These are phyloP conservation scores for Chionodraco myersi DNA, from an alignment of 2,113 vertebrate genomes.

Conservation along the genomic window DNA sequence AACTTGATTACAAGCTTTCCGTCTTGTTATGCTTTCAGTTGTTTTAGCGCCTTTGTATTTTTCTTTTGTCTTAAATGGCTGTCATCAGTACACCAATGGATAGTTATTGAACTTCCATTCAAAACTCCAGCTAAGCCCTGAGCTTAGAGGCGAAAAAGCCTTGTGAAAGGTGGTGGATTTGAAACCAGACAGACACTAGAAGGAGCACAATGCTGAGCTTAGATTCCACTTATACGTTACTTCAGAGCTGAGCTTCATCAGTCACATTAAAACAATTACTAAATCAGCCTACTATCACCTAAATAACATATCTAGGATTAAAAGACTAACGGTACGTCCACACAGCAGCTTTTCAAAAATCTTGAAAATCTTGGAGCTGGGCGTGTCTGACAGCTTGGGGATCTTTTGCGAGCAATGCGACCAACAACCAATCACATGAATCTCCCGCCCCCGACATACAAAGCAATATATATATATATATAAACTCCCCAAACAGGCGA, in stretches of 20 bases:
- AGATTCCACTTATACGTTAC: background rate
- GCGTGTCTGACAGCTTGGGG: no score
- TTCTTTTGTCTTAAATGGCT: slow-evolving; percentile 37
- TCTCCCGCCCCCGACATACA: no score
- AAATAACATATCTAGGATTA: no score
- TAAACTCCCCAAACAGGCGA: no score
- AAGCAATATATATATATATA: no score
- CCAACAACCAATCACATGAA: no score
- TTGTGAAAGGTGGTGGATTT: slow-evolving; percentile 24
- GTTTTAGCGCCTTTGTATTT: slow-evolving; percentile 23
- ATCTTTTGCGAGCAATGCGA: no score
- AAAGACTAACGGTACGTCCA: no score
- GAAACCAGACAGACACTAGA: background rate
- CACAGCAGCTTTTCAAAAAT: no score
- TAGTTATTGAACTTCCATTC: slow-evolving; percentile 20
- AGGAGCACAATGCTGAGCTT: background rate
- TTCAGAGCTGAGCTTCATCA: background rate
- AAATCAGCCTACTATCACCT: no score
- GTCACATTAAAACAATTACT: no score
- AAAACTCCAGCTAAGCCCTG: slow-evolving; percentile 29
- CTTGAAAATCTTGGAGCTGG: no score
- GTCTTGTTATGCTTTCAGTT: slow-evolving; percentile 8
- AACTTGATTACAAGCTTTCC: slow-evolving; percentile 39
- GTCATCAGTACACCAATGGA: slow-evolving; percentile 39
- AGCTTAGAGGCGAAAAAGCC: slow-evolving; percentile 22